Evolutionary conservation across 2,888 invertebrate genomes (phyloP), one percentile per base, ranked within the genome.

Genomic region (Luperina testacea): DNA sequence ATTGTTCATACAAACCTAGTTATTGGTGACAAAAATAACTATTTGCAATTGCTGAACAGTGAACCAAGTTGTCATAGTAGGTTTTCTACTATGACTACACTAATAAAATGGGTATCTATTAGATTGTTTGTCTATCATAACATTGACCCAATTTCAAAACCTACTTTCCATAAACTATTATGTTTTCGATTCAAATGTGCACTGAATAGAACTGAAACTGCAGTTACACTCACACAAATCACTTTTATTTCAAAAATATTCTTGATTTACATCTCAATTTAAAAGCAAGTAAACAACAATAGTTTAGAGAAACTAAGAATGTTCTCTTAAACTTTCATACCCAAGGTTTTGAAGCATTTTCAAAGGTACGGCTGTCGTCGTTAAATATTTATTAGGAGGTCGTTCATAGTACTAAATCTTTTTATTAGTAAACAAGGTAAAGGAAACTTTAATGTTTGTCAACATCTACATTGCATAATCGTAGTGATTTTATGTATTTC

Each of bases 241-340:
- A 77, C 57, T 79, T 83, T 84, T 79, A 81, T 79, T 42, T 53
- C 51, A 67, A 86, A 77, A 74, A 79, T 64, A 78, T 59, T 75
- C 67, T 61, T 75, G 75, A 81, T 85, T 86, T 85, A 78, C 75
- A 57, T 85, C 32, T 59, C 24, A 68, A 45, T 68, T 74, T 63
- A 13, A 53, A 51, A 57, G 42, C 65, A 70, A 42, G 80, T 80
- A 77, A 86, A 87, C 84, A 86, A 79, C 61, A 71, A 78, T 81
- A 72, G 67, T 27, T 4, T 48, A 15, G 38, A 45, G 20, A 59
- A 73, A 73, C 61, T 48, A 24, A 15, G 57, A 24, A 42, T 8
- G 65, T 38, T 5, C 57, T n/a, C n/a, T 11, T 51, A 65, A 48
- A 59, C 48, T 48, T 69, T 79, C 3, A n/a, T 65, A 17, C 9